phyloP scores from a whole-genome alignment of 2,113 vertebrate species.

The Scophthalmus maximus region DNA sequence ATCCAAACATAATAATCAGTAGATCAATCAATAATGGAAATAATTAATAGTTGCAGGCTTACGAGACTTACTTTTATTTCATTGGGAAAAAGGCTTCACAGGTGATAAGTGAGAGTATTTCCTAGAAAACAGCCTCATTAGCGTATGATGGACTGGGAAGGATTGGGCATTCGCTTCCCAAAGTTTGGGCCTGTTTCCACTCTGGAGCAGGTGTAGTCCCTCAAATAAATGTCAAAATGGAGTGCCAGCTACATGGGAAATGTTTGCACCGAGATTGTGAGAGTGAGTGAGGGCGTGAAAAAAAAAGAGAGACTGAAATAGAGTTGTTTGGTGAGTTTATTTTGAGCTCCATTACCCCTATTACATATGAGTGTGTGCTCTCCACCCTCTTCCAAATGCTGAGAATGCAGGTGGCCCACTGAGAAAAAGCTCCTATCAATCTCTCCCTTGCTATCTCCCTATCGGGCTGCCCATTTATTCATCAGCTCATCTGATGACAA shows the following conservation, averaged over 20 bases:
- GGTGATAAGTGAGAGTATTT: no score
- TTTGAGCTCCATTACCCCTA: conserved; percentile 78
- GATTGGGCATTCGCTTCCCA: conserved; percentile 1
- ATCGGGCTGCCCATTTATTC: conserved; percentile 75
- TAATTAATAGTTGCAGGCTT: background rate
- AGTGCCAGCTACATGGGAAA: conserved; percentile 52
- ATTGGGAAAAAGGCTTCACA: background rate
- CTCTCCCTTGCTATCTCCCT: conserved; percentile 62
- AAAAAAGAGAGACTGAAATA: conserved; percentile 52
- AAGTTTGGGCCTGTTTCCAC: conserved; percentile 46
- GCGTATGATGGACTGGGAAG: background rate
- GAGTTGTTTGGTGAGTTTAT: conserved; percentile 78
- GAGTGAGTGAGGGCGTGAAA: conserved; percentile 38
- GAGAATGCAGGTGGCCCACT: conserved; percentile 77
- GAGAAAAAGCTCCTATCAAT: conserved; percentile 75
- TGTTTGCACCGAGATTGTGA: conserved; percentile 50
- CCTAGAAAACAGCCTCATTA: background rate
- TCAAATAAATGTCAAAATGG: conserved; percentile 55
- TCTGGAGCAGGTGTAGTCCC: conserved; percentile 43
- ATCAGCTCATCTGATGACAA: conserved; percentile 76
- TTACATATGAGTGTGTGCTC: conserved; percentile 77
- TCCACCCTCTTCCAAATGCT: conserved; percentile 67
- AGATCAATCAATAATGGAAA: background rate
- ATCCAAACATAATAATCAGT: background rate
- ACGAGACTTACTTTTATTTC: background rate